Base-by-base conservation (phyloP, 2,888 invertebrate species). In the Criorhina ranunculi region DNA sequence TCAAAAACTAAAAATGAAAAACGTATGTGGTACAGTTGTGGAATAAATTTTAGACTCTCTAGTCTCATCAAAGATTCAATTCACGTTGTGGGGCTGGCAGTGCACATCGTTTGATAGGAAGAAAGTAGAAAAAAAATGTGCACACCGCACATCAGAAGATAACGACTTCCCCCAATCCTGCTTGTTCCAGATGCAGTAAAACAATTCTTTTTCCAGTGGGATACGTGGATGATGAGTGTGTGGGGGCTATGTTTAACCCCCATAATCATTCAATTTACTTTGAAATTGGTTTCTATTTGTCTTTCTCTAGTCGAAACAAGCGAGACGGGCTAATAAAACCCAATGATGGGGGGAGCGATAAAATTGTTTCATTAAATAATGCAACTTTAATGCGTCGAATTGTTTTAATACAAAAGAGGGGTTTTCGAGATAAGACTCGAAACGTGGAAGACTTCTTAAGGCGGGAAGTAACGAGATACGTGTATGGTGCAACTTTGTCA, bases 181-280 rank as follows among this genome's bases (percentile, higher is more conserved):
- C 42, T 12, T 75, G 46, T n/a, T 55, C 15, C 46, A 46, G 57
- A 75, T 75, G 55, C 46, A 57, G 29, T 46, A 31, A 29, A 55
- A 40, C n/a, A 8, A 9, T 42, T 11, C 0, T 42, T 17, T 42
- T 37, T 3, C 19, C 31, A 57, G 33, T 5, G n/a, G 29, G 24
- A 57, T 37, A 70, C 46, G 44, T 42, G 59, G 51, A 49, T 55
- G 40, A 46, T 4, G 53, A 15, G 29, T 31, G 44, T 42, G 40
- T 73, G 44, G 51, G 82, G 53, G 59, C 44, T 60, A 40, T 7
- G 70, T 77, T 72, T 77, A 77, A 72, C 59, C 73, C 78, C 72
- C 40, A 73, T 62, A 82, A 83, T 83, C 82, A 83, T 83, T 83
- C 77, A 83, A 83, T 83, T 83, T 72, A 55, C 67, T 78, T 24